These are phyloP conservation scores for Lasioglossum pauxillum DNA, from an alignment of 2,888 invertebrate genomes.

Conservation along the genomic window DNA sequence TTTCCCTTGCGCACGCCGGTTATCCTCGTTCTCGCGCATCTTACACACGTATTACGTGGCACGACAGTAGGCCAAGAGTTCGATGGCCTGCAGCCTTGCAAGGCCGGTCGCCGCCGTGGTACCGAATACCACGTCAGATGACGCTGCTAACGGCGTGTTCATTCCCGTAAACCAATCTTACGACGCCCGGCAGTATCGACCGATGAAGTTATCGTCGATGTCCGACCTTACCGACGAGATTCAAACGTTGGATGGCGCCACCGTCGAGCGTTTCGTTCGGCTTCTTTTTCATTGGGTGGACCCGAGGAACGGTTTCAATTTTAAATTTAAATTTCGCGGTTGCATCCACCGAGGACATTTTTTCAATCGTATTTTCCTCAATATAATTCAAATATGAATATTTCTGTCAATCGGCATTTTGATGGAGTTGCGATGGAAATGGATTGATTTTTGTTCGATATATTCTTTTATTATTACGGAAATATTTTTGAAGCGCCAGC, in stretches of 20 bases:
- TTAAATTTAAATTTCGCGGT: slow-evolving; percentile 3
- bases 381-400: background rate
- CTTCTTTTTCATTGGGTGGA: slow-evolving; percentile 9
- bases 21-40: slow-evolving; percentile 69
- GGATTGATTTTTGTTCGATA: background rate
- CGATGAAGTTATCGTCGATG: slow-evolving; percentile 56
- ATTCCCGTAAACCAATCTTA: slow-evolving; percentile 29
- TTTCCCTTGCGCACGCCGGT: slow-evolving; percentile 57
- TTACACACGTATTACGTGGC: slow-evolving; percentile 70
- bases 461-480: too few relatives aligned
- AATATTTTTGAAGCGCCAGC: background rate
- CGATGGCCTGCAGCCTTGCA: slow-evolving; percentile 83
- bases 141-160: slow-evolving; percentile 45
- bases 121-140: slow-evolving; percentile 63
- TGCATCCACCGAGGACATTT: background rate
- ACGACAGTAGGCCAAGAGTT: slow-evolving; percentile 81
- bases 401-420: background rate
- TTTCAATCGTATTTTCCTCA: background rate
- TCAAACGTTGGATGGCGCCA: slow-evolving; percentile 18
- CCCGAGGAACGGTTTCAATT: too few relatives aligned
- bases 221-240: slow-evolving; percentile 68
- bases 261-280: background rate
- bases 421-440: accelerated
- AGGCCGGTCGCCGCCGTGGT: slow-evolving; percentile 75
- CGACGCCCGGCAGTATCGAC: slow-evolving; percentile 71